Conservation (phyloP, 2,113 vertebrate species). For the Saccopteryx leptura region DNA sequence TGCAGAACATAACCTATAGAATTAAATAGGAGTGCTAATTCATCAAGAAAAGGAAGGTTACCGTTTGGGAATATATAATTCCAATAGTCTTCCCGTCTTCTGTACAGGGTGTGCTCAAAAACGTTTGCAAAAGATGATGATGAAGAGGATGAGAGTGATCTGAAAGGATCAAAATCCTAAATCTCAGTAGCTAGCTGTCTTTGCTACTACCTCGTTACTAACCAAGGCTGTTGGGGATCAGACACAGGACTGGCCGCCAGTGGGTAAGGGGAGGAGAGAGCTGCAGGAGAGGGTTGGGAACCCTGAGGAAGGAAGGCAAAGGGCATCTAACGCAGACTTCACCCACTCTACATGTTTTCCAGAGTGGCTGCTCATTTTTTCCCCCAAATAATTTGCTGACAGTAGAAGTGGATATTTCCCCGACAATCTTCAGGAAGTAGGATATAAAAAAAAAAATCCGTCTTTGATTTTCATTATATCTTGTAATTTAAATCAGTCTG, state of each 20-base stretch:
- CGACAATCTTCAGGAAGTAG: background rate
- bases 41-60: background rate
- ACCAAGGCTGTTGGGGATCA: background rate
- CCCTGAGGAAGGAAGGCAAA: background rate
- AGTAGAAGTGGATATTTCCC: constrained; percentile 14
- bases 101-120: background rate
- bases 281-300: too few species aligned
- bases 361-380: background rate
- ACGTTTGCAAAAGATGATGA: background rate
- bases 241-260: background rate
- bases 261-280: background rate
- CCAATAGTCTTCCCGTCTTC: background rate
- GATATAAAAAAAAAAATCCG: background rate
- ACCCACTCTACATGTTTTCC: background rate
- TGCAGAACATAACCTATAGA: background rate
- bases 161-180: background rate
- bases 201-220: background rate
- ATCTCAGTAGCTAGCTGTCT: background rate
- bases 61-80: background rate
- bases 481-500: background rate
- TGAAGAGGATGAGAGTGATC: background rate
- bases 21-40: background rate
- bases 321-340: background rate
- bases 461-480: background rate
- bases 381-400: constrained; percentile 1